Evolutionary conservation across 2,888 invertebrate genomes (phyloP).

Genomic region (Acronicta aceris): DNA sequence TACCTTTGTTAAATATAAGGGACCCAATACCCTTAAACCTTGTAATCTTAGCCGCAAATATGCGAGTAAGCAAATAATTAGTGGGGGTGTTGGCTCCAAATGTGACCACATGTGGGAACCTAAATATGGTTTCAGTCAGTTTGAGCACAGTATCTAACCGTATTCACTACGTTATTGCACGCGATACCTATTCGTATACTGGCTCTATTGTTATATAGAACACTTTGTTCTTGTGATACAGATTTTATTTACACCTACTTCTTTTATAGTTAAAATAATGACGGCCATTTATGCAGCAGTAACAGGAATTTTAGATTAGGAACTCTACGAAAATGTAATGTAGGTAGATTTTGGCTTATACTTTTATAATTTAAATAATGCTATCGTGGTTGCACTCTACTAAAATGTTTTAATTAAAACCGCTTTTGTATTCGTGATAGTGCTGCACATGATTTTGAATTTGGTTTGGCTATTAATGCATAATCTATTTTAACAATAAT

Average conservation of each 20-base stretch:
- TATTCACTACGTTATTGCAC: slow-evolving; percentile 29
- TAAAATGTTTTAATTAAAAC: slow-evolving; percentile 24
- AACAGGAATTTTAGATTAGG: too few relatives aligned
- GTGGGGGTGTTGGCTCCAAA: slow-evolving; percentile 23
- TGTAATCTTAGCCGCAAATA: slow-evolving; percentile 45
- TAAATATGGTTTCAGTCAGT: slow-evolving; percentile 50
- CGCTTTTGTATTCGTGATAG: slow-evolving; percentile 5
- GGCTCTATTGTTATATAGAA: slow-evolving; percentile 4
- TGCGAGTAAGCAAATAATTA: slow-evolving; percentile 50
- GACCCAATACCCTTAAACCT: slow-evolving; percentile 35
- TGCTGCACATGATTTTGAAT: slow-evolving; percentile 1
- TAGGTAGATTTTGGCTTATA: too few relatives aligned
- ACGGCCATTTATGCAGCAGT: too few relatives aligned
- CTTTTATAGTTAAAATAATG: too few relatives aligned
- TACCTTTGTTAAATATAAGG: slow-evolving; percentile 54
- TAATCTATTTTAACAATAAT: not conserved
- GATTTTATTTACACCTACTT: not conserved
- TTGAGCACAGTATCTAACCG: slow-evolving; percentile 24
- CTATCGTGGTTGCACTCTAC: slow-evolving; percentile 3
- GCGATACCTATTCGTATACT: slow-evolving; percentile 18
- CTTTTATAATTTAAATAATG: slow-evolving; percentile 13
- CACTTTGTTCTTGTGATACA: slow-evolving; percentile 14
- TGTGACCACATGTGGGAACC: slow-evolving; percentile 35
- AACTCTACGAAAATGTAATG: too few relatives aligned
- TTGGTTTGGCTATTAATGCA: not conserved